Base-by-base conservation (phyloP, 2,888 invertebrate genomes). In the Ophion obscuratus region DNA sequence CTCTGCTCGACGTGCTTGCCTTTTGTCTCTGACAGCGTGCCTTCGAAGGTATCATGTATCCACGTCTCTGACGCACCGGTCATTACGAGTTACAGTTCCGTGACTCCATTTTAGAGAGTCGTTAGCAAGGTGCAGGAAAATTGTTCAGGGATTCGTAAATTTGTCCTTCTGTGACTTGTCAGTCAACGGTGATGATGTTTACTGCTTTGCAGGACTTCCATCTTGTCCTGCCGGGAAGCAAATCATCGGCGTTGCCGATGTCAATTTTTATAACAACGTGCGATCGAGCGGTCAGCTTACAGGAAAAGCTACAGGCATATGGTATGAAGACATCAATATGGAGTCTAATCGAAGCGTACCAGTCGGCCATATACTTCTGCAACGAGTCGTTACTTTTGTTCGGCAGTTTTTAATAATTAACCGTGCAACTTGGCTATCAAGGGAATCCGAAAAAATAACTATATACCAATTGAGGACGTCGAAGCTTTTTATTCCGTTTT, bases 11-110 rank as follows among this genome's bases (percentile, higher is more conserved):
- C 40, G 53, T 79, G 82, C 61, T 53, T 64, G 36, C 64, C 85
- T 85, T 82, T 85, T 85, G 82, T 80, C 71, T 85, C 31, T 75
- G 59, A 79, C 75, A 85, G 67, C 66, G 66, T 40, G 53, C 36
- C 24, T 62, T 73, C 31, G 11, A n/a, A 31, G 27, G 11, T n/a
- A 20, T 47, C 36, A n/a, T 27, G 31, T 64, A 75, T 62, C 7
- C 24, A 47, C 36, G 59, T 68, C 40, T 44, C 36, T 68, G 17
- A 11, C 1, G 14, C 11, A 17, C n/a, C 27, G 67, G 70, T 66
- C 83, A 27, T 74, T 61, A 36, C 73, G 74, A 83, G 53, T 78
- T 73, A 78, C 53, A 62, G 70, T 47, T 74, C 2, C n/a, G 14
- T 66, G 57, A 61, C 59, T 78, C 78, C 62, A 68, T 40, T 31